These are phyloP conservation scores for Cichladusa arquata DNA, from an alignment of 2,113 vertebrate species.

Conservation along the genomic window DNA sequence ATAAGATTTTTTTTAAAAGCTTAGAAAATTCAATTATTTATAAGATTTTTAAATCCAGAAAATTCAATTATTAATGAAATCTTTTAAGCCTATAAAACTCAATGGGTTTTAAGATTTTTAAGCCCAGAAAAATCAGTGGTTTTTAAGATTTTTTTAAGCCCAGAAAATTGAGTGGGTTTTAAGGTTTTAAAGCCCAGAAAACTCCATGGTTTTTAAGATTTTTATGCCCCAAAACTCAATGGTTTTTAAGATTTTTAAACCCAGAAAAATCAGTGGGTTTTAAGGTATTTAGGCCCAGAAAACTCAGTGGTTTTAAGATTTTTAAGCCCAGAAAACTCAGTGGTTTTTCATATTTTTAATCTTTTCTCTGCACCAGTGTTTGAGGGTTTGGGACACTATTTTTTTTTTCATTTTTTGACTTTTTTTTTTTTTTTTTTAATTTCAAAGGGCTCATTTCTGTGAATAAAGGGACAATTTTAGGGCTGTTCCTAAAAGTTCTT, in stretches of 20 bases:
- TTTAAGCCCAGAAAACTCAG: background rate
- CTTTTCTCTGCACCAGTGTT: too few species aligned
- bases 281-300: background rate
- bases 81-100: background rate
- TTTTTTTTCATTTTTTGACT: background rate
- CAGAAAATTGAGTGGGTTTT: too few species aligned
- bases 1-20: background rate
- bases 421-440: too few species aligned
- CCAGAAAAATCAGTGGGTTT: too few species aligned
- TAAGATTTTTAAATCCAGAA: background rate
- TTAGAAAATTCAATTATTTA: too few species aligned
- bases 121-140: too few species aligned
- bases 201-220: background rate
- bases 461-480: background rate
- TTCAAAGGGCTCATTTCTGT: background rate
- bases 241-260: too few species aligned
- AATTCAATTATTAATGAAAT: accelerated
- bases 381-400: background rate
- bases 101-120: too few species aligned
- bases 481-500: background rate
- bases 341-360: too few species aligned
- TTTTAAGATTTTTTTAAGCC: background rate
- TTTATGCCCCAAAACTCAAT: background rate
- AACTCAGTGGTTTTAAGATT: background rate
- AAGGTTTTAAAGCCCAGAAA: background rate